A percentile compares a stretch with the other conserved stretches of the same genome.
Evolutionary conservation across 2,797 vertebrate species (phyloP).

Genomic region (Aselliscus stoliczkanus): DNA sequence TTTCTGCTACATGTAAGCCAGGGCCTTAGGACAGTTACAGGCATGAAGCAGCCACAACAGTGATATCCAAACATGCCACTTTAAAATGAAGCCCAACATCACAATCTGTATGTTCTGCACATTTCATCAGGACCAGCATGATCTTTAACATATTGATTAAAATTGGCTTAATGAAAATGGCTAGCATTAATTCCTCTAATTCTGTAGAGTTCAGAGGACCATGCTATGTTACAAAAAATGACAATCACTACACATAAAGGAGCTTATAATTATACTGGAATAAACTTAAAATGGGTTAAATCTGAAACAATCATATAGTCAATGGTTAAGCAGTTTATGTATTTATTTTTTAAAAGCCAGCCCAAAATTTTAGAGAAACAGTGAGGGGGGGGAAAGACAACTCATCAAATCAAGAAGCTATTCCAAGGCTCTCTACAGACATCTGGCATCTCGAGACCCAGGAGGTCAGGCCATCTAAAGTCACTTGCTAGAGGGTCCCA

Average conservation of each 20-base stretch:
- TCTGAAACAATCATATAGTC: background rate
- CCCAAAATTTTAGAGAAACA: background rate
- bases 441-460: background rate
- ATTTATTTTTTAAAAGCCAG: background rate
- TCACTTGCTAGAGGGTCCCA: background rate
- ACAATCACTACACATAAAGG: background rate
- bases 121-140: background rate
- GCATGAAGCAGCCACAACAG: background rate
- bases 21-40: background rate
- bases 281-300: background rate
- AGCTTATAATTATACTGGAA: background rate
- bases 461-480: background rate
- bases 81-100: background rate
- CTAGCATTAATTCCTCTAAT: background rate
- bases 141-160: slow-evolving; percentile 1
- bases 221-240: background rate
- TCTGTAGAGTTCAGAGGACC: background rate
- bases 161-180: background rate
- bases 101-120: background rate
- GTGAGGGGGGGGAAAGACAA: background rate
- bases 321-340: background rate
- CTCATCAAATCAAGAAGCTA: background rate
- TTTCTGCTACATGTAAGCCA: slow-evolving; percentile 39
- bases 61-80: background rate
- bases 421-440: background rate